Percentiles rank a stretch among this genome's conserved stretches.
These are phyloP conservation scores for Numida meleagris DNA, from an alignment of 2,113 vertebrate genomes.

Conservation along the genomic window DNA sequence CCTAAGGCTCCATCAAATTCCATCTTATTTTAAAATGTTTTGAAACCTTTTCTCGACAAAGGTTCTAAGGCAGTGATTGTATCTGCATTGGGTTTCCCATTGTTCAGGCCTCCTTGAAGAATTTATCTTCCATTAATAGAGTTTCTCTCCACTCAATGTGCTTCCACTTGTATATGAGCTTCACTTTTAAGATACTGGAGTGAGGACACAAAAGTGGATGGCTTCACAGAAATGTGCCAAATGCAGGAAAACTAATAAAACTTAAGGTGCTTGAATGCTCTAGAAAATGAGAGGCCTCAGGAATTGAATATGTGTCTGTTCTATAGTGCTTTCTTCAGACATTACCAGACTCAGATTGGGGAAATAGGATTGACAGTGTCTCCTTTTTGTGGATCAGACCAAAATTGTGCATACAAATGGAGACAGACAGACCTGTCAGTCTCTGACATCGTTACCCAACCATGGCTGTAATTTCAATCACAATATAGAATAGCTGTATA, in stretches of 20 bases:
- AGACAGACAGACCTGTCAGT: not conserved
- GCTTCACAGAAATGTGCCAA: not conserved
- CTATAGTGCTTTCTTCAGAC: not conserved
- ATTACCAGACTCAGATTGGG: accelerated
- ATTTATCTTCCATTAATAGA: not conserved
- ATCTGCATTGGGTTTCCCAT: not conserved
- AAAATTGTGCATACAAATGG: not conserved
- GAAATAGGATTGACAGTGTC: not conserved
- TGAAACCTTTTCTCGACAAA: not conserved
- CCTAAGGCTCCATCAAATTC: slow-evolving; percentile 23
- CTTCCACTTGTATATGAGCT: accelerated
- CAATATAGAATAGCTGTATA: not conserved
- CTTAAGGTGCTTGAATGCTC: not conserved
- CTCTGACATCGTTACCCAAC: not conserved
- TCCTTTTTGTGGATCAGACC: not conserved
- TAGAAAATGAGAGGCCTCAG: not conserved
- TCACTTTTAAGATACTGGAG: not conserved
- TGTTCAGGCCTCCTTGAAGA: not conserved
- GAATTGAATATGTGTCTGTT: not conserved
- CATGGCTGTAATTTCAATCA: not conserved
- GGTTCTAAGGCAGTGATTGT: not conserved
- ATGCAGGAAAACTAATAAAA: not conserved
- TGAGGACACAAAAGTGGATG: not conserved
- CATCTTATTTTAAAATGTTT: not conserved
- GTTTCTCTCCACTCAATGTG: not conserved